These are phyloP conservation scores for Heterochromis multidens DNA, from an alignment of 2,113 vertebrate genomes.

Conservation along the genomic window DNA sequence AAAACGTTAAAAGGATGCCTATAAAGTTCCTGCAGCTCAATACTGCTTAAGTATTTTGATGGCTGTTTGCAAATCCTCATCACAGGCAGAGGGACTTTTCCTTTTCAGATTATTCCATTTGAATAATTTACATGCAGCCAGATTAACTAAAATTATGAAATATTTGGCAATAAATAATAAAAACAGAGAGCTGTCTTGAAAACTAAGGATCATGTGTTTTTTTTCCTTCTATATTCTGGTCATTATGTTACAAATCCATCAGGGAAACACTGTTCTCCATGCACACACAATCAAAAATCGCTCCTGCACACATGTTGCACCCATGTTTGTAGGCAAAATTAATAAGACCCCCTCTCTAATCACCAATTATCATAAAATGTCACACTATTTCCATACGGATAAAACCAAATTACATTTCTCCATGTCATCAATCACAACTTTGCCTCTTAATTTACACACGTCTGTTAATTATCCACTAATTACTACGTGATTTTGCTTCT, in stretches of 20 bases:
- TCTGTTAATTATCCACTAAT: conserved; percentile 14
- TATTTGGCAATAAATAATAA: neutral
- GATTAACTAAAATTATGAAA: no score
- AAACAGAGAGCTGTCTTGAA: neutral
- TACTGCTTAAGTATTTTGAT: neutral
- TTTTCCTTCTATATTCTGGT: neutral
- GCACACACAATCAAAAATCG: neutral
- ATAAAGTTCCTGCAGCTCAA: neutral
- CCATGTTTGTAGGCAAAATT: neutral
- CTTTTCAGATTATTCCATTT: neutral
- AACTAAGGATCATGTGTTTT: neutral
- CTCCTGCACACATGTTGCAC: neutral
- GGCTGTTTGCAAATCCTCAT: neutral
- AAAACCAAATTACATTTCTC: conserved; percentile 2
- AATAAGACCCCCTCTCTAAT: neutral
- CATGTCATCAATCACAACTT: neutral
- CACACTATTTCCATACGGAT: neutral
- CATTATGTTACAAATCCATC: neutral
- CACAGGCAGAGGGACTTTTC: neutral
- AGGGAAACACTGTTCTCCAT: neutral
- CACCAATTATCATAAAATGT: neutral
- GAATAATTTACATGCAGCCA: neutral
- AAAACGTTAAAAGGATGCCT: neutral
- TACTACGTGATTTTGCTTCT: conserved; percentile 6
- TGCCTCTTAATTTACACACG: conserved; percentile 9